phyloP scores from a whole-genome alignment of 2,888 invertebrate species.

The Pseudococcus jackbeardsleyi region DNA sequence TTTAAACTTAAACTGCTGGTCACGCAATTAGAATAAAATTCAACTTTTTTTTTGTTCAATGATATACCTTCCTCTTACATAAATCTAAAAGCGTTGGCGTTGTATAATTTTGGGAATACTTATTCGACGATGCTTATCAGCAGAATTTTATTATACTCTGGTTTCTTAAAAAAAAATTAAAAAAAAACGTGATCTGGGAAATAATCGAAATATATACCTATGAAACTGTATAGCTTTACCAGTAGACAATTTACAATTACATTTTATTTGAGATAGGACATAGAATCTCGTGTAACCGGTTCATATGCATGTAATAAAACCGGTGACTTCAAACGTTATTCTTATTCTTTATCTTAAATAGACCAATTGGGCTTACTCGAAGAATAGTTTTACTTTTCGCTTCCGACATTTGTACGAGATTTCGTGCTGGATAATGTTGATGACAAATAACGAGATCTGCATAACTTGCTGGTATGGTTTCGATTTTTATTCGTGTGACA shows the following conservation, averaged over 20 bases:
- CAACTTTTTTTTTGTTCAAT: not conserved
- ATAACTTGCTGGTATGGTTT: not conserved
- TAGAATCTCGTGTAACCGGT: not conserved
- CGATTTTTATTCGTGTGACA: not conserved
- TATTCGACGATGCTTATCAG: not conserved
- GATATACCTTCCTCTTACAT: not conserved
- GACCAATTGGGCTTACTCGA: not conserved
- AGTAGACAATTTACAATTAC: not conserved
- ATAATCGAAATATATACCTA: not conserved
- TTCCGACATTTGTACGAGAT: not conserved
- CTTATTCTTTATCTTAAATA: not conserved
- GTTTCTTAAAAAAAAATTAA: not conserved
- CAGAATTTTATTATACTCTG: not conserved
- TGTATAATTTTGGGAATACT: not conserved
- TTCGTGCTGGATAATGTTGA: not conserved
- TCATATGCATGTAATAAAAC: not conserved
- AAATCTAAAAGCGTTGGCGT: not conserved
- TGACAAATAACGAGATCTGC: not conserved
- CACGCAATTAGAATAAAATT: not conserved
- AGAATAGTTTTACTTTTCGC: not conserved
- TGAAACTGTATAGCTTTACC: not conserved
- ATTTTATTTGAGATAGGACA: not conserved
- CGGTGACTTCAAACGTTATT: slow-evolving; percentile 29
- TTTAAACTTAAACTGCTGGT: too few relatives aligned
- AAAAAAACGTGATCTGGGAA: slow-evolving; percentile 6